Evolutionary conservation across 1,140 invertebrate genomes (phyloP).

Genomic region (Apis cerana): DNA sequence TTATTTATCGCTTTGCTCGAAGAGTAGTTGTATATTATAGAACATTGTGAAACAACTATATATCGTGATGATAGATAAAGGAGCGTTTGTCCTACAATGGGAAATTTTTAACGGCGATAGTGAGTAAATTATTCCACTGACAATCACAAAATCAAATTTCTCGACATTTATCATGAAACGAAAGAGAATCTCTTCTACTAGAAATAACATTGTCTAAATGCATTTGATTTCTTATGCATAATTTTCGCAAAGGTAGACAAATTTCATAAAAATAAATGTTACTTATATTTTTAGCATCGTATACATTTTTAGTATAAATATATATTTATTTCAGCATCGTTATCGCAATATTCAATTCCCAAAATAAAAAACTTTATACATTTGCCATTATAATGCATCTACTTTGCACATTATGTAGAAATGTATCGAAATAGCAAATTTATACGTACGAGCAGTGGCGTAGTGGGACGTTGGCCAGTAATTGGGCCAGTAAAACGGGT

Average conservation of each 20-base stretch:
- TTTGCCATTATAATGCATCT: not conserved
- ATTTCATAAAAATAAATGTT: not conserved
- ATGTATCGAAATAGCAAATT: not conserved
- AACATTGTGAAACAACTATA: not conserved
- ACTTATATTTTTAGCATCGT: not conserved
- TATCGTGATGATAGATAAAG: not conserved
- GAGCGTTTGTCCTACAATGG: not conserved
- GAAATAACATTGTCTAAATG: not conserved
- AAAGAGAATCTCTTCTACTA: too few relatives aligned
- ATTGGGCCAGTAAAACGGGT: slow-evolving; percentile 49
- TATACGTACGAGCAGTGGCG: slow-evolving; percentile 8
- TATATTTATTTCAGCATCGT: too few relatives aligned
- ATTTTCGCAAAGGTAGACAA: not conserved
- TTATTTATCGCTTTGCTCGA: not conserved
- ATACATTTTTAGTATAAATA: too few relatives aligned
- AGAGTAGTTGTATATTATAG: not conserved
- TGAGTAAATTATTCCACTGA: not conserved
- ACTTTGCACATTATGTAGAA: not conserved
- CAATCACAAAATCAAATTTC: not conserved
- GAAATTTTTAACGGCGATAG: not conserved
- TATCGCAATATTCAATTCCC: too few relatives aligned
- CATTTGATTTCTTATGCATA: not conserved
- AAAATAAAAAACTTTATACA: not conserved
- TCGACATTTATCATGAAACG: not conserved
- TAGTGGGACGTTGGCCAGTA: slow-evolving; percentile 13